Conservation (phyloP, 2,888 invertebrate species). For the Orthosia gracilis region DNA sequence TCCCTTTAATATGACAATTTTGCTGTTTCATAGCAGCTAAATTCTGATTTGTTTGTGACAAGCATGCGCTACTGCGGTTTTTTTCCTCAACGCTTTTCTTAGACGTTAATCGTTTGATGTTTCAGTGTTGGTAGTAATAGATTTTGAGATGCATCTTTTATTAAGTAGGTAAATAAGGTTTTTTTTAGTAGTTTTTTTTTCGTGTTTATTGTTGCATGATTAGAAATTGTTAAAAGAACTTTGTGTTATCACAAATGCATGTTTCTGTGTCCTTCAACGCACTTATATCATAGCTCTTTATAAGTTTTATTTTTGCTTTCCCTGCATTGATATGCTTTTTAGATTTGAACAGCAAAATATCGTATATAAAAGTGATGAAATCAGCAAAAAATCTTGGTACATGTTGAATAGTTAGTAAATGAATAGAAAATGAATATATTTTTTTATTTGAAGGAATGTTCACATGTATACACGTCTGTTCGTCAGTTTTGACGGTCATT, state of each 20-base stretch:
- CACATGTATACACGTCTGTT: slow-evolving; percentile 82
- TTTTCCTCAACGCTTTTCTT: slow-evolving; percentile 67
- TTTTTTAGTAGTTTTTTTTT: slow-evolving; percentile 49
- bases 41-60: slow-evolving; percentile 69
- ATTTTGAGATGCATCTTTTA: slow-evolving; percentile 55
- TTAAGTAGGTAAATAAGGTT: slow-evolving; percentile 48
- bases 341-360: slow-evolving; percentile 84
- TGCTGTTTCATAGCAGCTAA: slow-evolving; percentile 82
- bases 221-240: slow-evolving; percentile 48
- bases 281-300: slow-evolving; percentile 86
- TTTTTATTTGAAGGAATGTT: slow-evolving; percentile 86
- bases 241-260: slow-evolving; percentile 80
- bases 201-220: slow-evolving; percentile 70
- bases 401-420: slow-evolving; percentile 71
- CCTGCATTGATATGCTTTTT: slow-evolving; percentile 80
- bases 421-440: slow-evolving; percentile 77
- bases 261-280: slow-evolving; percentile 88
- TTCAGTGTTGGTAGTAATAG: slow-evolving; percentile 61
- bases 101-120: slow-evolving; percentile 63
- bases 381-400: slow-evolving; percentile 82
- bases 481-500: slow-evolving; percentile 72
- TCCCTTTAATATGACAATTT: slow-evolving; percentile 73
- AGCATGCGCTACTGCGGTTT: slow-evolving; percentile 69
- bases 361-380: slow-evolving; percentile 74
- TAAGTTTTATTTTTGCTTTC: slow-evolving; percentile 79